phyloP scores from a whole-genome alignment of 2,797 vertebrate genomes.

The Tapirus indicus region DNA sequence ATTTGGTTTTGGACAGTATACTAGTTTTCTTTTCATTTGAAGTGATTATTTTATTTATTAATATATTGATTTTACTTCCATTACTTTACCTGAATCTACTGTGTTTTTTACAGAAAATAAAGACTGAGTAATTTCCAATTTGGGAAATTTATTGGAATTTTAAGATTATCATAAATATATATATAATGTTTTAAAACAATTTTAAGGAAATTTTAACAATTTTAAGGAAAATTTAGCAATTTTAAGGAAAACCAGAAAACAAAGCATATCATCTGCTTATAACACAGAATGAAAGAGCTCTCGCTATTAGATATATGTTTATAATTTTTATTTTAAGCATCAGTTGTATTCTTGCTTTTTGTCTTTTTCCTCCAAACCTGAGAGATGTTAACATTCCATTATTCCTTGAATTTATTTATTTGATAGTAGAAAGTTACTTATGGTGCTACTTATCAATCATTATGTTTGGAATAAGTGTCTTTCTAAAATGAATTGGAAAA shows the following conservation, averaged over 20 bases:
- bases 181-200: not conserved
- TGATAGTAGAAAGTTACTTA: not conserved
- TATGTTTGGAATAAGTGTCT: not conserved
- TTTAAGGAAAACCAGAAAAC: not conserved
- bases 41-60: not conserved
- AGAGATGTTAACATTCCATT: not conserved
- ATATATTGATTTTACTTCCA: not conserved
- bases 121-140: not conserved
- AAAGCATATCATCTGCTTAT: not conserved
- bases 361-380: not conserved
- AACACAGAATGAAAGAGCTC: not conserved
- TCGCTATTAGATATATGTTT: not conserved
- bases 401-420: not conserved
- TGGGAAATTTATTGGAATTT: not conserved
- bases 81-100: not conserved
- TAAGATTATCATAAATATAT: not conserved
- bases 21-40: not conserved
- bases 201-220: no score
- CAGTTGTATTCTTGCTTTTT: not conserved
- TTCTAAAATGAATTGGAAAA: not conserved
- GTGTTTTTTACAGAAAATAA: not conserved
- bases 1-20: not conserved
- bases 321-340: not conserved
- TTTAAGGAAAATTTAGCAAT: no score
- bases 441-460: not conserved